These are phyloP conservation scores for Rhogogaster chlorosoma DNA, from an alignment of 2,888 invertebrate species.

Conservation along the genomic window DNA sequence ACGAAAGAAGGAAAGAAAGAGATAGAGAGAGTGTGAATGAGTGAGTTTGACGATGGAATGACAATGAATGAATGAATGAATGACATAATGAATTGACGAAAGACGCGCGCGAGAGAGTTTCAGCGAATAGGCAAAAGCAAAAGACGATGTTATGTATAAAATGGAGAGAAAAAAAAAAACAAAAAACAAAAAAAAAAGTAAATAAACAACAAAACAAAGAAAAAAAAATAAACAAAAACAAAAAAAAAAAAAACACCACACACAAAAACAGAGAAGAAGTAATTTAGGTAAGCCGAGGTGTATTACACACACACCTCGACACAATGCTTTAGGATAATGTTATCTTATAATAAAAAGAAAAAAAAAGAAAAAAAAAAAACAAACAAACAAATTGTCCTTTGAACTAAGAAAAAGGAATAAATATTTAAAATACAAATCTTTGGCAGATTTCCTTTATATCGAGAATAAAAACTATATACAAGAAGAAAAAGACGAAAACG, in stretches of 20 bases:
- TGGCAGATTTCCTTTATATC: not conserved
- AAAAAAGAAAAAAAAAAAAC: conserved; percentile 73
- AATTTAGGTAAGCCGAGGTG: conserved; percentile 76
- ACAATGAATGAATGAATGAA: conserved; percentile 14
- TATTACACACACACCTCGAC: conserved; percentile 69
- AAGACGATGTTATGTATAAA: conserved; percentile 74
- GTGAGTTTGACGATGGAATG: not conserved
- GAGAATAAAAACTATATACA: not conserved
- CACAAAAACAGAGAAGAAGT: conserved; percentile 58
- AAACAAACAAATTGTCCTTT: conserved; percentile 76
- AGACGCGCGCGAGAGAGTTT: not conserved
- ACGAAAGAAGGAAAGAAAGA: not conserved
- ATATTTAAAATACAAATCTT: conserved; percentile 76
- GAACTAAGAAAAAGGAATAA: conserved; percentile 76
- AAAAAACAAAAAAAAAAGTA: not conserved
- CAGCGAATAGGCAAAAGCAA: not conserved
- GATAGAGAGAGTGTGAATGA: not conserved
- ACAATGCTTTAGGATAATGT: conserved; percentile 76
- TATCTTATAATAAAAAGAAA: conserved; percentile 75
- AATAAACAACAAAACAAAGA: not conserved
- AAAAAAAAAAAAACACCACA: not conserved
- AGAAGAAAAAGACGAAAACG: not conserved
- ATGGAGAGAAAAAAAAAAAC: conserved; percentile 56
- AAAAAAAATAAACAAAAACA: not conserved
- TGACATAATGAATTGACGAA: not conserved